Evolutionary conservation across 2,797 vertebrate species (phyloP).

Genomic region (Microhierax caerulescens): DNA sequence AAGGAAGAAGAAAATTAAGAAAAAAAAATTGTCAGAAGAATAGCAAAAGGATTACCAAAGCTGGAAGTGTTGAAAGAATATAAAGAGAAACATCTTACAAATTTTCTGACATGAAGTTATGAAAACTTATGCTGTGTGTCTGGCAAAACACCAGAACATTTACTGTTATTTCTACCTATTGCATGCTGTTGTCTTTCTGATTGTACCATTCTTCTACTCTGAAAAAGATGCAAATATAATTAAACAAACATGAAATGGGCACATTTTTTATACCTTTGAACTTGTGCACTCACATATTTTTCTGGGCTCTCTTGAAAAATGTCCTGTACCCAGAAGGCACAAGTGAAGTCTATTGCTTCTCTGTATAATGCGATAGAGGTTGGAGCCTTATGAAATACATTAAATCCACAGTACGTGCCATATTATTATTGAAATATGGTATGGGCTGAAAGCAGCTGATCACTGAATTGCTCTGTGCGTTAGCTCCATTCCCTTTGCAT

Average conservation of each 20-base stretch:
- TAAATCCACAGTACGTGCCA: neutral
- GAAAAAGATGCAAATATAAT: neutral
- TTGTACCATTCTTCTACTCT: neutral
- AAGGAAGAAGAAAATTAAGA: neutral
- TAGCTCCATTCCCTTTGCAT: neutral
- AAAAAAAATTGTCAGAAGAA: neutral
- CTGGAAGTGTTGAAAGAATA: neutral
- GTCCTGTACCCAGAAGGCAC: neutral
- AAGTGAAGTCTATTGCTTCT: neutral
- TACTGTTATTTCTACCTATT: neutral
- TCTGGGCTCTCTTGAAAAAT: neutral
- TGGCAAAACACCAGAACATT: neutral
- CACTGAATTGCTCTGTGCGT: neutral
- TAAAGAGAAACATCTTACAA: neutral
- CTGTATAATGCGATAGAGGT: neutral
- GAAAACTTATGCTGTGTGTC: neutral
- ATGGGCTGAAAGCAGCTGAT: conserved; percentile 1
- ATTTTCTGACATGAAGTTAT: neutral
- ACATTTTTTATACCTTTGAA: neutral
- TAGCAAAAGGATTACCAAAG: neutral
- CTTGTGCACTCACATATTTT: neutral
- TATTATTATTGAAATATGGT: neutral
- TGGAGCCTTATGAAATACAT: neutral
- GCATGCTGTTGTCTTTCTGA: neutral
- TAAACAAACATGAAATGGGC: neutral